Conservation (phyloP, 2,797 vertebrate species). For the Otolemur crassicaudatus region DNA sequence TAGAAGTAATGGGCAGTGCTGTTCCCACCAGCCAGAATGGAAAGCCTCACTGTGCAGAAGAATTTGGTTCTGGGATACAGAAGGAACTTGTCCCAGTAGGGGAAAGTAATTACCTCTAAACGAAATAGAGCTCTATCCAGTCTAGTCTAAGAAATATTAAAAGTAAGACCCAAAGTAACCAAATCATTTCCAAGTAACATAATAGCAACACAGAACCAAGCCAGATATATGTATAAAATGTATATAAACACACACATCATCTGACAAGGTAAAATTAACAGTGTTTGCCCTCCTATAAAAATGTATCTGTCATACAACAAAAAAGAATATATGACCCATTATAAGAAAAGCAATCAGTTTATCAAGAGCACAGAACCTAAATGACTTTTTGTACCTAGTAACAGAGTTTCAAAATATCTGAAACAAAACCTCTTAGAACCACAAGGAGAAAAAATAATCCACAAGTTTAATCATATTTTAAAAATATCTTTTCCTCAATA, state of each 20-base stretch:
- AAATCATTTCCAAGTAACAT: neutral
- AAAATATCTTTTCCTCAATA: neutral
- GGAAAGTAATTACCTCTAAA: neutral
- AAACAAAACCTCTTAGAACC: neutral
- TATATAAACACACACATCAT: neutral
- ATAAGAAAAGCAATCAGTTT: neutral
- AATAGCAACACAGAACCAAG: neutral
- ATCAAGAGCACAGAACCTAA: neutral
- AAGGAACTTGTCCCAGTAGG: neutral
- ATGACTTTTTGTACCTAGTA: neutral
- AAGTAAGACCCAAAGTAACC: neutral
- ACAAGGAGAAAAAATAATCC: neutral
- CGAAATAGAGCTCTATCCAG: neutral
- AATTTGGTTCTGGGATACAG: neutral
- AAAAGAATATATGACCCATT: neutral
- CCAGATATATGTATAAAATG: neutral
- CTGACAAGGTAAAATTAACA: constrained; percentile 1
- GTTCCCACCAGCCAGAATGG: neutral
- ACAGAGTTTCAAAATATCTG: neutral
- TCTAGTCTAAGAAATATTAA: neutral
- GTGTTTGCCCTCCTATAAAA: neutral
- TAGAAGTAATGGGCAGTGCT: neutral
- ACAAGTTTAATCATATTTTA: neutral
- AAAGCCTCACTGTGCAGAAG: neutral
- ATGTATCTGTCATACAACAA: neutral